Evolutionary conservation across 2,797 vertebrate genomes (phyloP), one percentile per base, ranked within the genome.

Genomic region (Notolabrus celidotus): DNA sequence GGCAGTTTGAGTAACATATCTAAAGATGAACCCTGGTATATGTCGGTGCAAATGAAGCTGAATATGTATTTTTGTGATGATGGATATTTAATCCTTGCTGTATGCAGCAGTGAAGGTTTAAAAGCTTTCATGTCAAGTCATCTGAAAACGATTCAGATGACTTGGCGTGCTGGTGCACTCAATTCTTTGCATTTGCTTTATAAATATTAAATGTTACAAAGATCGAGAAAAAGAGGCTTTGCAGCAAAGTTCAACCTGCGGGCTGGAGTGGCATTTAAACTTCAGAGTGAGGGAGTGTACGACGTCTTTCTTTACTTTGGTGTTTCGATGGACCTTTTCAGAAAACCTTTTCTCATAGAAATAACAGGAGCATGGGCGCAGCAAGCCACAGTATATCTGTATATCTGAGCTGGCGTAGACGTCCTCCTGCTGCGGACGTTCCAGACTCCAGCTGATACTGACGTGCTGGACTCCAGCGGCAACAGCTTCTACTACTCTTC

Each of bases 111-210:
- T 11, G 25, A 53, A 57, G 39, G 34, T 36, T 27, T 14, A 50
- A 39, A 39, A 39, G 38, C 14, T 15, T 16, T 15, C n/a, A n/a
- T n/a, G 2, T 43, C 3, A 10, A 29, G 41, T 59, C 34, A 71
- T 7, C 2, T 19, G 33, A 56, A 31, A 41, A 10, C 20, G 51
- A 53, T 47, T 70, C 16, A 41, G n/a, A 36, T 49, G 49, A 11
- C 14, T 15, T 59, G 47, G 71, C 12, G 66, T 6, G 12, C 19
- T 46, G 43, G 14, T 53, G 20, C 22, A 22, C 23, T 56, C 42
- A 20, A n/a, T 38, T 58, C 19, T 41, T 60, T 20, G 4, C 0
- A 0, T 7, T 38, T 53, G 9, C 33, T 54, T 15, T 39, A 22
- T 31, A 33, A 29, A 51, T 5, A 31, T 55, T 15, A 1, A 7